Evolutionary conservation across 2,888 invertebrate species (phyloP).

Genomic region (Drosophila atripex): DNA sequence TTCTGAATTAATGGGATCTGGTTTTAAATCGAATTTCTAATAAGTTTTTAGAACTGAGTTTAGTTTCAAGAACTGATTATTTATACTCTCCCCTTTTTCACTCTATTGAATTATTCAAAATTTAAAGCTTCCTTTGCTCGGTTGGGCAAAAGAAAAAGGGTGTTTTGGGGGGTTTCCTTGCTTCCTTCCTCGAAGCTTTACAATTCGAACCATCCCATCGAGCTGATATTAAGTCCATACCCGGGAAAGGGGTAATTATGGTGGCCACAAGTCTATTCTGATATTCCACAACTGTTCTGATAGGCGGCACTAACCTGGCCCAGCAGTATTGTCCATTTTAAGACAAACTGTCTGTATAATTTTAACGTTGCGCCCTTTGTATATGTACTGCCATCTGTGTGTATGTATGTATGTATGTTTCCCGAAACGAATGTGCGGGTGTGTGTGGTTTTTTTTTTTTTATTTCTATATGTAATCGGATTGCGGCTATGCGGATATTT

Average conservation of each 20-base stretch:
- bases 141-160: background rate
- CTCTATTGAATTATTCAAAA: background rate
- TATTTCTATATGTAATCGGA: conserved; percentile 24
- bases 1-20: too few relatives aligned
- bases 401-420: conserved; percentile 16
- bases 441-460: conserved; percentile 4
- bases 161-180: background rate
- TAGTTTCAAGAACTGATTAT: background rate
- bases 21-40: too few relatives aligned
- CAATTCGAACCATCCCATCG: background rate
- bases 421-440: conserved; percentile 12
- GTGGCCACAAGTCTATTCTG: too few relatives aligned
- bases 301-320: conserved; percentile 61
- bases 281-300: conserved; percentile 15
- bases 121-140: background rate
- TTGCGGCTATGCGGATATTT: conserved; percentile 32
- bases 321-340: conserved; percentile 73
- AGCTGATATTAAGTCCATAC: background rate
- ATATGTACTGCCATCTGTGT: conserved; percentile 51
- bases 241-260: background rate
- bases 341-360: conserved; percentile 48
- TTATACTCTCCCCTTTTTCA: background rate
- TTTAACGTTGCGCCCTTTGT: conserved; percentile 54
- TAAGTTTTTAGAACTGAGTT: too few relatives aligned
- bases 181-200: background rate